Evolutionary conservation across 2,113 vertebrate species (phyloP), one percentile per base, ranked within the genome.

Genomic region (Cephalopterus ornatus): DNA sequence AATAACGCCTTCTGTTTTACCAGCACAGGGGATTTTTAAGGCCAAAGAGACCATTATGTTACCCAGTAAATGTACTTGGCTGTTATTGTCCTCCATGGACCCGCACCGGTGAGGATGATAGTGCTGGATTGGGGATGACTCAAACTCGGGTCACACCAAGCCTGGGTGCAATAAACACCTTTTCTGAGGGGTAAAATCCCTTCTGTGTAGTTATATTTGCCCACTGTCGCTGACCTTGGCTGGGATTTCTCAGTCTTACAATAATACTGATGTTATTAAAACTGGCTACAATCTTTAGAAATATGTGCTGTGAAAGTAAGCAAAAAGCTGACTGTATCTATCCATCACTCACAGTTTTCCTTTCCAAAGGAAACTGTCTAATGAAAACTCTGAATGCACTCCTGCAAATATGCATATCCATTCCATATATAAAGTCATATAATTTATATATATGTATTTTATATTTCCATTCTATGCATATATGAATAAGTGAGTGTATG

Each of bases 21-120:
- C 58, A 52, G 23, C 27, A 30, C 0, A 30, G 46, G 68, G 30
- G 39, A 18, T 41, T 50, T 59, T 76, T 44, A 68, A 79, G 32
- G 28, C 68, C 71, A 46, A 55, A 49, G 80, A 58, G 59, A 62
- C 35, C n/a, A 9, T 49, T 11, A 18, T 24, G 41, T 73, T 65
- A 65, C 33, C 58, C 37, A 79, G 67, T 28, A 84, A 72, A 22
- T 35, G 58, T 9, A 3, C 14, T 13, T 58, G 35, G 52, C 23
- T 90, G 62, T 44, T 28, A 17, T 1, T 79, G 58, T 56, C 27
- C 71, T 82, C 39, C 56, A n/a, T 47, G 42, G 63, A 47, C 26
- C 28, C 0, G 2, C 39, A n/a, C 3, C 39, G 75, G 37, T 1
- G 4, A 56, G 66, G 35, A n/a, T 32, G n/a, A 8, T 5, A 28